Conservation (phyloP, 2,113 vertebrate genomes). For the Oceanodroma tethys region DNA sequence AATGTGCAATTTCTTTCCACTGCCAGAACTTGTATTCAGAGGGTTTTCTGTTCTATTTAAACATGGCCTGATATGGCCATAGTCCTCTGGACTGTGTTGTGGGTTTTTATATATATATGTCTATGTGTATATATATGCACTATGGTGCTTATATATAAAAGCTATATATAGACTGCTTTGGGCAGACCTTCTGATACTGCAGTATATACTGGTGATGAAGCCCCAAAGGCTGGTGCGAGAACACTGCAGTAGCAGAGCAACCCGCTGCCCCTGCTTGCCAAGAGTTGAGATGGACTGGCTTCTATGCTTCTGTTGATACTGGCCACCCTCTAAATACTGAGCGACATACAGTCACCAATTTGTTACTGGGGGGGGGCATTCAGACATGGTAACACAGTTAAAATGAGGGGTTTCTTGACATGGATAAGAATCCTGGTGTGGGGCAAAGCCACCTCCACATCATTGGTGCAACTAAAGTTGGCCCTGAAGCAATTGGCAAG, state of each 20-base stretch:
- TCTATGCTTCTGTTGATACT: background rate
- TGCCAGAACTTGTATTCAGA: background rate
- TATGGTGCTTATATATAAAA: background rate
- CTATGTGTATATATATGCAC: background rate
- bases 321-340: background rate
- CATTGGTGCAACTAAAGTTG: background rate
- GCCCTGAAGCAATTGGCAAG: background rate
- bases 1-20: background rate
- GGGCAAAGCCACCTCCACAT: background rate
- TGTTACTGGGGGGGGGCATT: background rate
- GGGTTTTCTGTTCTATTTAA: background rate
- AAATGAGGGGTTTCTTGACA: background rate
- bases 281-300: background rate
- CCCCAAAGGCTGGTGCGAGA: background rate
- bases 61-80: accelerated
- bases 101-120: background rate
- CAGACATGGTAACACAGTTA: background rate
- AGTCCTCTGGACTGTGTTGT: background rate
- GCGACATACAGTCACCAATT: background rate
- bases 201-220: background rate
- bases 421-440: background rate
- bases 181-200: background rate
- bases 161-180: background rate
- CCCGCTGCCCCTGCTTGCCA: background rate
- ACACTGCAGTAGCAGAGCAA: background rate